Base-by-base conservation (phyloP, 2,797 vertebrate genomes). In the Paguma larvata region DNA sequence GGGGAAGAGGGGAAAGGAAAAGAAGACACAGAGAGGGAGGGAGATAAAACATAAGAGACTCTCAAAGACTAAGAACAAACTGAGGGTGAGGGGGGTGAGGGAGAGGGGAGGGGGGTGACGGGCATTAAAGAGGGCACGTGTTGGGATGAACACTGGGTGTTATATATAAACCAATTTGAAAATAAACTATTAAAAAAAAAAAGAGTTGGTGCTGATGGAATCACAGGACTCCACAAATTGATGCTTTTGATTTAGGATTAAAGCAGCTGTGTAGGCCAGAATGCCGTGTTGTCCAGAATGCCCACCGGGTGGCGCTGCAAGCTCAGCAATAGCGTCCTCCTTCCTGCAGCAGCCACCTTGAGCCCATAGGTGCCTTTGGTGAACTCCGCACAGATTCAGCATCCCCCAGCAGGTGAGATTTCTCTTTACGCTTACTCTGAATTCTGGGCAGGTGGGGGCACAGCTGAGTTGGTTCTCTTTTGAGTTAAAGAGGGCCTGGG, bases 291-390 rank as follows among this genome's bases (percentile, higher is more conserved):
- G n/a, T n/a, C 77, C 8, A 62, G 8, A 67, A 5, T 4, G 1
- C 0, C 78, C 97, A 97, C 67, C 10, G 91, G 97, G 82, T 88
- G 97, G 97, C 87, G 62, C 34, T 97, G 51, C 6, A 72, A 51
- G 51, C 75, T 80, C 70, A 97, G 9, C 48, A 83, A 85, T 75
- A 62, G 25, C 72, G 1, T 72, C 8, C 32, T 2, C 8, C 44
- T 44, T 38, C 15, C 8, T 0, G 30, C 23, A 7, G 5, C 9
- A 3, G 5, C 63, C 62, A 34, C 10, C 23, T 30, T 14, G 19
- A 73, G 30, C 18, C 12, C 1, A 1, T 19, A 7, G 44, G 10
- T 10, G 5, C 27, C 59, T 92, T 27, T 19, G 53, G 85, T 46
- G 62, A 73, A 23, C 25, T 75, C 25, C 21, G 30, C 3, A 2